A percentile compares a stretch with the other conserved stretches of the same genome.
These are phyloP conservation scores for Biston stratarius DNA, from an alignment of 2,888 invertebrate species.

Conservation along the genomic window DNA sequence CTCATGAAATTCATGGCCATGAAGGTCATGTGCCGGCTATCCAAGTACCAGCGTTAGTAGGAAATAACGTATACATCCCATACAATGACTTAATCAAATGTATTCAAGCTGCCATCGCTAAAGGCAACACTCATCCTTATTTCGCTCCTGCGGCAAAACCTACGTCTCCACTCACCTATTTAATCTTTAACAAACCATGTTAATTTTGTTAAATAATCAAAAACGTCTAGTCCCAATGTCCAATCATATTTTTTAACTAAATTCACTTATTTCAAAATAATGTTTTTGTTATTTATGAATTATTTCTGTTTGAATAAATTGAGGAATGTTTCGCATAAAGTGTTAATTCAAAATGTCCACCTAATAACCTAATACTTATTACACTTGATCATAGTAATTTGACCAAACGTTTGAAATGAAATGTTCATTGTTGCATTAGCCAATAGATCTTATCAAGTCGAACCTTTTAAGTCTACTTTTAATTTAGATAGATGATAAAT, in stretches of 20 bases:
- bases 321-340: conserved; percentile 28
- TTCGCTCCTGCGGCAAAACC: conserved; percentile 39
- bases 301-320: conserved; percentile 38
- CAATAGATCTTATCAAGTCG: conserved; percentile 61
- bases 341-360: conserved; percentile 17
- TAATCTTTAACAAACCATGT: conserved; percentile 67
- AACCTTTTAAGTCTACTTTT: conserved; percentile 60
- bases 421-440: conserved; percentile 49
- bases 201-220: conserved; percentile 43
- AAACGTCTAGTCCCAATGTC: conserved; percentile 57
- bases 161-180: conserved; percentile 71
- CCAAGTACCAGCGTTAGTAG: conserved; percentile 15
- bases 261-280: conserved; percentile 14
- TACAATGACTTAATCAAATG: conserved; percentile 73
- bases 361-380: conserved; percentile 3
- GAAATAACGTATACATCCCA: conserved; percentile 47
- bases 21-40: conserved; percentile 13
- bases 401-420: conserved; percentile 24
- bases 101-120: conserved; percentile 62
- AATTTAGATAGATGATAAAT: conserved; percentile 63
- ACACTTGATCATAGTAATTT: conserved; percentile 29
- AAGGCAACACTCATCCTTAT: conserved; percentile 44
- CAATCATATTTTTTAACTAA: conserved; percentile 35
- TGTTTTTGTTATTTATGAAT: conserved; percentile 35
- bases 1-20: conserved; percentile 30